phyloP scores from a whole-genome alignment of 1,140 invertebrate species.

The Ditylenchus dipsaci region DNA sequence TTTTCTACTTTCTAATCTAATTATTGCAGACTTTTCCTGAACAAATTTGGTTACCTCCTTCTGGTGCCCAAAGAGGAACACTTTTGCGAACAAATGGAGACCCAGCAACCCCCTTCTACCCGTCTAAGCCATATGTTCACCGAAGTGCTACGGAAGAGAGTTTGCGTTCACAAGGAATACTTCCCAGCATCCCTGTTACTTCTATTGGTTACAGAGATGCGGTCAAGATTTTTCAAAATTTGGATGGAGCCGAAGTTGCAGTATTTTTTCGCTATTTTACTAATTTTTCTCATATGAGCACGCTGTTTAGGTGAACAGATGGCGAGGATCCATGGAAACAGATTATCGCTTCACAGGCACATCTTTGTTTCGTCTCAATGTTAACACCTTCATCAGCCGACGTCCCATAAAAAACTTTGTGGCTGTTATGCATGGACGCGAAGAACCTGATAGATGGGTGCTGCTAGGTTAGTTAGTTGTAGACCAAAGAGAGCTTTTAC shows the following conservation, averaged over 20 bases:
- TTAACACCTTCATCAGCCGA: conserved; percentile 11
- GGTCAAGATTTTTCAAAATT: conserved; percentile 28
- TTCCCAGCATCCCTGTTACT: conserved; percentile 48
- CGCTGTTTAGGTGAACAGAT: conserved; percentile 20
- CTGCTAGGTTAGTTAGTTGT: conserved; percentile 15
- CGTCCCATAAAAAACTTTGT: conserved; percentile 44
- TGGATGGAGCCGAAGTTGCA: conserved; percentile 35
- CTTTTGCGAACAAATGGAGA: conserved; percentile 30
- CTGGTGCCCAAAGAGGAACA: conserved; percentile 58
- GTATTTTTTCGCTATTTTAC: conserved; percentile 26
- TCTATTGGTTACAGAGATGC: conserved; percentile 41
- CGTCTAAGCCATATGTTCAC: conserved; percentile 39
- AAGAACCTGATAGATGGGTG: conserved; percentile 36
- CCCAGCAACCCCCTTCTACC: conserved; percentile 34
- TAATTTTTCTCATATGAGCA: neutral
- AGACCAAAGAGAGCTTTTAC: neutral
- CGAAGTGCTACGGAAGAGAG: conserved; percentile 19
- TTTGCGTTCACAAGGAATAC: conserved; percentile 6
- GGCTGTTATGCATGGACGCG: conserved; percentile 19
- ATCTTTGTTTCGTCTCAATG: conserved; percentile 30
- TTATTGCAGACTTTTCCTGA: conserved; percentile 59
- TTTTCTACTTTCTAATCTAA: no score
- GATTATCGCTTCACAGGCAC: conserved; percentile 35
- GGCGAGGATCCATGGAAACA: conserved; percentile 30
- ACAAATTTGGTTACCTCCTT: conserved; percentile 61